These are phyloP conservation scores for Thinocorus orbignyianus DNA, from an alignment of 2,113 vertebrate genomes.

Conservation along the genomic window DNA sequence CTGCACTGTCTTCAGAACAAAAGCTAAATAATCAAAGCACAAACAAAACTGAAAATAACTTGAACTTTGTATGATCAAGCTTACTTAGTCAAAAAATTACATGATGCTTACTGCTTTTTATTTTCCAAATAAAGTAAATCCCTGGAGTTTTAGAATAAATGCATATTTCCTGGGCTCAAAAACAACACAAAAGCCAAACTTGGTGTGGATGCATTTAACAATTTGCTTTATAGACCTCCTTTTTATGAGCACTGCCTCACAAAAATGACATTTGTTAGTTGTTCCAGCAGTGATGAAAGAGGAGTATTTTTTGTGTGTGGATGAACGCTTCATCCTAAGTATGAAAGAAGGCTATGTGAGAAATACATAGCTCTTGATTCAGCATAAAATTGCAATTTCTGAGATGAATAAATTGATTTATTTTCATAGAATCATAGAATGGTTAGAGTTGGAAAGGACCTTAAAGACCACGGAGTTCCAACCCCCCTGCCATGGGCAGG, in stretches of 20 bases:
- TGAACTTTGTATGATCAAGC: neutral
- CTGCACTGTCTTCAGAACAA: neutral
- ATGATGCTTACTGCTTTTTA: neutral
- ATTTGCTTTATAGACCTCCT: neutral
- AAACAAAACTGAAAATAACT: neutral
- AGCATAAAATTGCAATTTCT: neutral
- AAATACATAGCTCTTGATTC: neutral
- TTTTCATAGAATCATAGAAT: neutral
- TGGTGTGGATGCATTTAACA: neutral
- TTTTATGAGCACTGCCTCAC: neutral
- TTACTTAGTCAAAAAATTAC: neutral
- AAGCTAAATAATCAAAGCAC: neutral
- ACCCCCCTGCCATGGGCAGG: no score
- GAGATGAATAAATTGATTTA: neutral
- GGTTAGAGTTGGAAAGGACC: no score
- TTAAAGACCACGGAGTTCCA: no score
- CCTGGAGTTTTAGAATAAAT: neutral
- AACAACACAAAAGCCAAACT: neutral
- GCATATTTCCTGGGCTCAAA: neutral
- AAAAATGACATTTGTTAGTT: neutral
- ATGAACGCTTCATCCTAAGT: neutral
- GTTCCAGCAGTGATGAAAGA: neutral
- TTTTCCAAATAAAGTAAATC: neutral
- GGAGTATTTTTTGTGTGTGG: neutral
- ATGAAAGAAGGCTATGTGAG: neutral